A percentile compares a stretch with the other conserved stretches of the same genome.
Conservation (phyloP, 2,113 vertebrate genomes). For the Salminus brasiliensis region DNA sequence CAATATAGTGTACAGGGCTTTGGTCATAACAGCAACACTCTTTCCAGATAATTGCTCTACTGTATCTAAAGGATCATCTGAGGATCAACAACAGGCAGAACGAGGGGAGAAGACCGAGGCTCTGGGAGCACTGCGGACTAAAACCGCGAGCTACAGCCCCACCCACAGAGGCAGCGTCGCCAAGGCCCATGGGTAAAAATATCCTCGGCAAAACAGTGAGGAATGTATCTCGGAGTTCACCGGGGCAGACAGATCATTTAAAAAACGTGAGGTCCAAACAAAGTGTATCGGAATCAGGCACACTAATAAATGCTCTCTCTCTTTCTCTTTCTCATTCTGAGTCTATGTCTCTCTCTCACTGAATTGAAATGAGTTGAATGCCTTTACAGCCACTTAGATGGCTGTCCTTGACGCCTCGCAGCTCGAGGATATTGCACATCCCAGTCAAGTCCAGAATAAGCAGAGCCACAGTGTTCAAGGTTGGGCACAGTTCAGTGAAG, state of each 20-base stretch:
- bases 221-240: slow-evolving; percentile 38
- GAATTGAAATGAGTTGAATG: neutral
- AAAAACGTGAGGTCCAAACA: slow-evolving; percentile 4
- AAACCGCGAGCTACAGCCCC: slow-evolving; percentile 5
- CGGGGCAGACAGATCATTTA: slow-evolving; percentile 31
- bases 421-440: no score
- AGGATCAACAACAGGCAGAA: slow-evolving; percentile 1
- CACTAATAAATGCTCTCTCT: neutral
- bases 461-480: no score
- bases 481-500: no score
- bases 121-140: neutral
- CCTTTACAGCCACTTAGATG: neutral
- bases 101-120: neutral
- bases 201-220: slow-evolving; percentile 17
- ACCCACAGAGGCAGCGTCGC: neutral
- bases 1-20: no score
- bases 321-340: neutral
- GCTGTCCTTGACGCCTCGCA: no score
- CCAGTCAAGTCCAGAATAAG: no score
- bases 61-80: neutral
- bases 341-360: neutral
- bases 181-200: slow-evolving; percentile 45
- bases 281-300: neutral
- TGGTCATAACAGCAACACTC: neutral
- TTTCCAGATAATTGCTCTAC: neutral